Evolutionary conservation across 2,797 vertebrate species (phyloP).

Genomic region (Myripristis jacobus): DNA sequence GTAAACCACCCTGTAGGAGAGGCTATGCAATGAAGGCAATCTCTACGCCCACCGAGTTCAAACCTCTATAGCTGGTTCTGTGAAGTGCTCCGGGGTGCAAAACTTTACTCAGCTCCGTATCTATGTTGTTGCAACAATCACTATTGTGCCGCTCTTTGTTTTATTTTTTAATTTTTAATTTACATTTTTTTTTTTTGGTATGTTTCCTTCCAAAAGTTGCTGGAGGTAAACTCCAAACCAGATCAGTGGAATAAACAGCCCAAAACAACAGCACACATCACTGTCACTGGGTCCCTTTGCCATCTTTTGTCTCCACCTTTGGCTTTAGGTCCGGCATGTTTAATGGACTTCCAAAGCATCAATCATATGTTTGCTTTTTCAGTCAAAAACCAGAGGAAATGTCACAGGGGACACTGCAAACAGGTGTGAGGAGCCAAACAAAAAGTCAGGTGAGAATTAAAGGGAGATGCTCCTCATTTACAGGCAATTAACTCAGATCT

Average conservation of each 20-base stretch:
- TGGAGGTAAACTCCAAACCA: not conserved
- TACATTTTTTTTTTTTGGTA: not conserved
- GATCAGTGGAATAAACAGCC: not conserved
- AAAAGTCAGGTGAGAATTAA: too few species aligned
- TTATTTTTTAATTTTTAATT: not conserved
- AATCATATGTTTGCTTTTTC: too few species aligned
- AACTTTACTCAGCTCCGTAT: conserved; percentile 21
- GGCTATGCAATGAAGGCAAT: conserved; percentile 21
- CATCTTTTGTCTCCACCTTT: too few species aligned
- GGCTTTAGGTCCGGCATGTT: too few species aligned
- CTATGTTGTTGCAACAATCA: conserved; percentile 4
- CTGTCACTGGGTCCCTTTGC: too few species aligned
- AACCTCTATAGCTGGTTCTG: conserved; percentile 26
- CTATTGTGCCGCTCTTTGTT: not conserved
- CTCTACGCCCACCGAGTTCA: conserved; percentile 60
- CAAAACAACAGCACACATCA: too few species aligned
- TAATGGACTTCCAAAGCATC: too few species aligned
- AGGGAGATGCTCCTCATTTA: too few species aligned
- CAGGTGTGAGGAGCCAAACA: too few species aligned
- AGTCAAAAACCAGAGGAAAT: too few species aligned
- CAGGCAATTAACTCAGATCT: too few species aligned
- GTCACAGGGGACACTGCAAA: too few species aligned
- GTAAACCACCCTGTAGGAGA: conserved; percentile 15
- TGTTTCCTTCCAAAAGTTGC: not conserved
- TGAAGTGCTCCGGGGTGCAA: conserved; percentile 37